Conservation (phyloP, 2,888 invertebrate species). For the Hymenopus coronatus region DNA sequence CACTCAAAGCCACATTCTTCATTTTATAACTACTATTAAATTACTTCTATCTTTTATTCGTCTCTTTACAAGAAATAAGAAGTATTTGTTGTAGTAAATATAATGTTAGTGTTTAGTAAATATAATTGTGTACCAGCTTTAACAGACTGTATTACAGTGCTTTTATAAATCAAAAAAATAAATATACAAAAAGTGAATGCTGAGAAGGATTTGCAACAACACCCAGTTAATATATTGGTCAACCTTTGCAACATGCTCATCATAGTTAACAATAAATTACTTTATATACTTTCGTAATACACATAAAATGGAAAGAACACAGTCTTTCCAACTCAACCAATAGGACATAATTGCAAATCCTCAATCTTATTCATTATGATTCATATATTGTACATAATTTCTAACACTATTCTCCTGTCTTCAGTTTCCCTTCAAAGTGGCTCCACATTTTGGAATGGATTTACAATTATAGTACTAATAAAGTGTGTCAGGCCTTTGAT, state of each 20-base stretch:
- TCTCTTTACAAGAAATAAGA: constrained; percentile 2
- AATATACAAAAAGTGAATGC: constrained; percentile 19
- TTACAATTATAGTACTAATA: constrained; percentile 10
- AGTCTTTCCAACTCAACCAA: constrained; percentile 5
- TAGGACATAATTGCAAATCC: constrained; percentile 15
- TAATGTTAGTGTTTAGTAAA: constrained; percentile 13
- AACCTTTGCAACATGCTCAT: neutral
- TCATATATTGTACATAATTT: neutral
- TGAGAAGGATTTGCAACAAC: constrained; percentile 8
- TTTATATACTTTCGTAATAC: neutral
- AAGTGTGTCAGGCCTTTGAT: neutral
- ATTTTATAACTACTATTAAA: constrained; percentile 13
- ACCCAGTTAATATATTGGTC: neutral
- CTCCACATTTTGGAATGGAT: constrained; percentile 9
- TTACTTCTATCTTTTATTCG: constrained; percentile 9
- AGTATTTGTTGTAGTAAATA: constrained; percentile 20
- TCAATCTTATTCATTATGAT: neutral
- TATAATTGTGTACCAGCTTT: neutral
- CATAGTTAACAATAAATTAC: constrained; percentile 8
- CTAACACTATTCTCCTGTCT: neutral
- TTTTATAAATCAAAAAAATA: constrained; percentile 12
- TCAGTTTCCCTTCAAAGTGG: neutral
- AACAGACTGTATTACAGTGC: constrained; percentile 1
- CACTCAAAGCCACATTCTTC: constrained; percentile 21
- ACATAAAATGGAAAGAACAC: constrained; percentile 5